phyloP scores from a whole-genome alignment of 1,140 invertebrate species.

The Harpegnathos saltator region DNA sequence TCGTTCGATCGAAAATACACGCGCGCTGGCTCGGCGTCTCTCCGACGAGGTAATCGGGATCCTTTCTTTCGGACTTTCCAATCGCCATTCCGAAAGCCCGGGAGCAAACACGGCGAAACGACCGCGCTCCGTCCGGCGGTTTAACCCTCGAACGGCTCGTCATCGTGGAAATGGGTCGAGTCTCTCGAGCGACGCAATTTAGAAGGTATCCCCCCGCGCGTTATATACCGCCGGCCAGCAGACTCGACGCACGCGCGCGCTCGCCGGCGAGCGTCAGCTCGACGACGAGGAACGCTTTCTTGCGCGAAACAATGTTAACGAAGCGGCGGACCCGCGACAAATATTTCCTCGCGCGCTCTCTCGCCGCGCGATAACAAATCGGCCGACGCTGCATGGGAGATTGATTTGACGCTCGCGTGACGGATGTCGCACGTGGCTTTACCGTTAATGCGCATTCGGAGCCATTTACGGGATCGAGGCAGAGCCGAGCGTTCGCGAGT shows the following conservation, averaged over 20 bases:
- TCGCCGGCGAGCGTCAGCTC: too few relatives aligned
- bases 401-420: slow-evolving; percentile 55
- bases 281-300: slow-evolving; percentile 38
- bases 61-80: slow-evolving; percentile 44
- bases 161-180: slow-evolving; percentile 44
- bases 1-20: too few relatives aligned
- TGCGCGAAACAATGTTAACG: slow-evolving; percentile 49
- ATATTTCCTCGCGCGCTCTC: slow-evolving; percentile 41
- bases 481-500: background rate
- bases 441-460: slow-evolving; percentile 20
- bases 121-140: background rate
- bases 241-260: background rate
- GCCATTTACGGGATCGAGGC: slow-evolving; percentile 28
- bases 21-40: too few relatives aligned
- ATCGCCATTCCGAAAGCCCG: background rate
- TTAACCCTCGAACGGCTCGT: slow-evolving; percentile 15
- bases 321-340: slow-evolving; percentile 22
- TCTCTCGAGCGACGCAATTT: slow-evolving; percentile 41
- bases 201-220: slow-evolving; percentile 55
- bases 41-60: too few relatives aligned
- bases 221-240: too few relatives aligned
- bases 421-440: slow-evolving; percentile 37
- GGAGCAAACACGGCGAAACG: slow-evolving; percentile 21
- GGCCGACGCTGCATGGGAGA: slow-evolving; percentile 29
- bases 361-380: slow-evolving; percentile 50